These are phyloP conservation scores for Dicentrarchus labrax DNA, from an alignment of 2,113 vertebrate genomes.

Conservation along the genomic window DNA sequence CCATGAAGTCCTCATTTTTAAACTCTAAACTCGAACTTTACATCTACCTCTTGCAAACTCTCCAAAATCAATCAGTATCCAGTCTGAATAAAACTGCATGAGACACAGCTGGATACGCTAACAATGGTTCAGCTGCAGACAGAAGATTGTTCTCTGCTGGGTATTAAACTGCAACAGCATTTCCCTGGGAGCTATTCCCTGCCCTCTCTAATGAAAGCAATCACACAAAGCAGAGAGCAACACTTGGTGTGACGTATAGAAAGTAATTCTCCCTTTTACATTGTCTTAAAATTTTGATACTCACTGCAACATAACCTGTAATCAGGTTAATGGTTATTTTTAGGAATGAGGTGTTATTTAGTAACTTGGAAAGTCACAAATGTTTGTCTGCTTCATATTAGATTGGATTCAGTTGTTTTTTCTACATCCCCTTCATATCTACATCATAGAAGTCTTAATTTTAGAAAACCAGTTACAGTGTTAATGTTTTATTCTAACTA, in stretches of 20 bases:
- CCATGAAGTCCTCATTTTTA: not conserved
- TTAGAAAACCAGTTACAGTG: not conserved
- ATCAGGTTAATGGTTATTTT: not conserved
- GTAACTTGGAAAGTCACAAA: not conserved
- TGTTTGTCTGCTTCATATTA: not conserved
- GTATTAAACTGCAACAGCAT: constrained; percentile 66
- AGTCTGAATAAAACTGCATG: constrained; percentile 30
- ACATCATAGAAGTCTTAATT: not conserved
- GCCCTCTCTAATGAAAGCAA: constrained; percentile 67
- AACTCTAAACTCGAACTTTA: constrained; percentile 21
- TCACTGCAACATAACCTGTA: not conserved
- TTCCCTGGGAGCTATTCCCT: constrained; percentile 65
- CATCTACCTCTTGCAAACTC: not conserved
- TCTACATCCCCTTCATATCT: not conserved
- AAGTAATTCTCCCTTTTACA: constrained; percentile 27
- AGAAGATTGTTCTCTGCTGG: constrained; percentile 74
- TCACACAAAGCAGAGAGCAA: constrained; percentile 55
- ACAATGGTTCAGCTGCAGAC: constrained; percentile 46
- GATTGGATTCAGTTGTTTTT: not conserved
- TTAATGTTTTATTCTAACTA: constrained; percentile 1
- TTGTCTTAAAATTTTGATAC: constrained; percentile 3
- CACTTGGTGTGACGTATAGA: constrained; percentile 18
- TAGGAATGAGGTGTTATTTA: not conserved
- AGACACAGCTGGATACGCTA: constrained; percentile 31
- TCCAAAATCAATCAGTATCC: constrained; percentile 4